Percentiles rank a stretch among this genome's conserved stretches.
Conservation (phyloP, 2,888 invertebrate species). For the Trachelus iudaicus region DNA sequence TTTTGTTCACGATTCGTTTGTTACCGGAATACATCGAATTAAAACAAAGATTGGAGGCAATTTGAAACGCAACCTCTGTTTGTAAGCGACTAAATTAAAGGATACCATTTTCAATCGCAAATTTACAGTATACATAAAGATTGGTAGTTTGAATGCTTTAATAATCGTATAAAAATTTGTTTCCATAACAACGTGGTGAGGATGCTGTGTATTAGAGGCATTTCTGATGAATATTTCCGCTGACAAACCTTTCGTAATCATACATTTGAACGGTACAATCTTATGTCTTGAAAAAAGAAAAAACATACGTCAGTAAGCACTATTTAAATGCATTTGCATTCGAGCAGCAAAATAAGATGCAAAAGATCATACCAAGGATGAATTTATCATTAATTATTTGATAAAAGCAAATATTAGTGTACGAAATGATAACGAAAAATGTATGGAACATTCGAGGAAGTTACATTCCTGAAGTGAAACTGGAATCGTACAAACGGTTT, state of each 20-base stretch:
- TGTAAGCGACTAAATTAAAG: not conserved
- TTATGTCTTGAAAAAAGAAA: not conserved
- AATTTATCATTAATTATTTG: not conserved
- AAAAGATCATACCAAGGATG: not conserved
- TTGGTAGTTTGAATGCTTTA: not conserved
- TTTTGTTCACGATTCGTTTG: too few species aligned
- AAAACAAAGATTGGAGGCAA: not conserved
- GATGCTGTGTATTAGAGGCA: not conserved
- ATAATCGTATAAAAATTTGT: not conserved
- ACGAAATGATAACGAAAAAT: not conserved
- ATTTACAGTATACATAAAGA: not conserved
- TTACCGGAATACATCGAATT: too few species aligned
- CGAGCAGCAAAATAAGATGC: not conserved
- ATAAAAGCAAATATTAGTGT: not conserved
- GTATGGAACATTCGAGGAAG: not conserved
- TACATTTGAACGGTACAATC: not conserved
- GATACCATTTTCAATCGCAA: not conserved
- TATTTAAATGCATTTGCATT: not conserved
- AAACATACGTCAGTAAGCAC: not conserved
- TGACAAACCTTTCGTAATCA: not conserved
- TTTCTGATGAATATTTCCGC: not conserved
- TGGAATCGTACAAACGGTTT: not conserved
- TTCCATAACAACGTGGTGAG: not conserved
- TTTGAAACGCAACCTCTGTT: not conserved
- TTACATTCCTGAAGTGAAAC: not conserved